A percentile compares a stretch with the other conserved stretches of the same genome.
phyloP scores from a whole-genome alignment of 2,113 vertebrate species.

The Chelonoidis abingdonii region DNA sequence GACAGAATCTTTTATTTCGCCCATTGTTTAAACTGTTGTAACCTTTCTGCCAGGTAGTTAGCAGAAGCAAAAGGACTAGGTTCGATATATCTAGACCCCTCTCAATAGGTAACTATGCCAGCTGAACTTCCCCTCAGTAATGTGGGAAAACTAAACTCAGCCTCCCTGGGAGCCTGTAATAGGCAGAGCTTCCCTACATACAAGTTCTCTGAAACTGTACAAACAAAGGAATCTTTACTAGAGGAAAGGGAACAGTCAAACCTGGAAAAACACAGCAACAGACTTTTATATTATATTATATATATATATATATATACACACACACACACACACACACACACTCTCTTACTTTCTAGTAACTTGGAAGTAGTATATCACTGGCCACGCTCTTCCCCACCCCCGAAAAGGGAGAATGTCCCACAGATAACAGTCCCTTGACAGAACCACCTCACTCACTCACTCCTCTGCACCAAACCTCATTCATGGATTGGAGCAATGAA shows the following conservation, averaged over 20 bases:
- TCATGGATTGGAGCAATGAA: neutral
- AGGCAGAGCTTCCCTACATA: too few relatives aligned
- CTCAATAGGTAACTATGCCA: neutral
- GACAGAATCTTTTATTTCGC: conserved; percentile 8
- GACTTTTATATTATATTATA: neutral
- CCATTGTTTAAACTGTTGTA: neutral
- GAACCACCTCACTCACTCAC: neutral
- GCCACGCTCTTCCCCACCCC: fast-evolving
- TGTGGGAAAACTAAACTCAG: neutral
- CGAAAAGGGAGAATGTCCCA: fast-evolving
- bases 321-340: too few relatives aligned
- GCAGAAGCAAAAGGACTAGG: neutral
- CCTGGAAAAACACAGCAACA: neutral
- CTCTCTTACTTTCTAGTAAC: too few relatives aligned
- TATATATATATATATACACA: too few relatives aligned
- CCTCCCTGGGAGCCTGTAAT: neutral
- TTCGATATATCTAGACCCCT: neutral
- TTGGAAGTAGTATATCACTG: neutral
- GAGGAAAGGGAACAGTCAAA: neutral
- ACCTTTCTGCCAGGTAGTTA: neutral
- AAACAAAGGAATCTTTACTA: neutral
- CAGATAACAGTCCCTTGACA: neutral
- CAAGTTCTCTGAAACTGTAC: too few relatives aligned
- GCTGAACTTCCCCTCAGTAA: neutral
- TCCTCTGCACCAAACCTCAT: neutral